These are phyloP conservation scores for Alosa alosa DNA, from an alignment of 2,113 vertebrate species.

Conservation along the genomic window DNA sequence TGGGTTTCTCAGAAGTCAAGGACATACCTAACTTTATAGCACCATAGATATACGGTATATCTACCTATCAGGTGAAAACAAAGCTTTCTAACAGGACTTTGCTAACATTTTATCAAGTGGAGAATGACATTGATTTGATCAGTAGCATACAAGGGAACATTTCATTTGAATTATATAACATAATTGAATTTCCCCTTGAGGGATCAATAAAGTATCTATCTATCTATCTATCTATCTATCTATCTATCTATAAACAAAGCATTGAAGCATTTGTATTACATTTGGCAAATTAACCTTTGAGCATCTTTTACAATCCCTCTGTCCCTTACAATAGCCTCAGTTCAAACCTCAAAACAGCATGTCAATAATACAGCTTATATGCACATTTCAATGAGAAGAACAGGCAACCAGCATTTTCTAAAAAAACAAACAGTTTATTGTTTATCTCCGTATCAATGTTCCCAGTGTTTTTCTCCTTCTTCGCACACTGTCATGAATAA, in stretches of 20 bases:
- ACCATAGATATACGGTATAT: too few species aligned
- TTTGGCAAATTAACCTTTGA: neutral
- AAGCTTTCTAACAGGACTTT: too few species aligned
- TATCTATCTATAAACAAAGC: neutral
- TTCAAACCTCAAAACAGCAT: neutral
- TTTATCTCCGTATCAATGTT: neutral
- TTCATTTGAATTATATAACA: neutral
- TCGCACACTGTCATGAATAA: neutral
- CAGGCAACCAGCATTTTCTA: neutral
- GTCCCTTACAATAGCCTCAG: too few species aligned
- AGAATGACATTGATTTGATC: too few species aligned
- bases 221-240: too few species aligned
- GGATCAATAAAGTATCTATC: too few species aligned
- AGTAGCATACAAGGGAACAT: neutral
- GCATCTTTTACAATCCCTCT: neutral
- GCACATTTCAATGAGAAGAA: neutral
- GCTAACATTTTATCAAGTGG: too few species aligned
- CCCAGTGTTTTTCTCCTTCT: neutral
- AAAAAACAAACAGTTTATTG: neutral
- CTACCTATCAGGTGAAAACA: too few species aligned
- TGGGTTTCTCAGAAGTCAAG: too few species aligned
- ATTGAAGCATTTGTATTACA: neutral
- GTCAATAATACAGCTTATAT: neutral
- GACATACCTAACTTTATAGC: too few species aligned
- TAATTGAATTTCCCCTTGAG: too few species aligned